These are phyloP conservation scores for Ochropleura plecta DNA, from an alignment of 2,888 invertebrate species.

Conservation along the genomic window DNA sequence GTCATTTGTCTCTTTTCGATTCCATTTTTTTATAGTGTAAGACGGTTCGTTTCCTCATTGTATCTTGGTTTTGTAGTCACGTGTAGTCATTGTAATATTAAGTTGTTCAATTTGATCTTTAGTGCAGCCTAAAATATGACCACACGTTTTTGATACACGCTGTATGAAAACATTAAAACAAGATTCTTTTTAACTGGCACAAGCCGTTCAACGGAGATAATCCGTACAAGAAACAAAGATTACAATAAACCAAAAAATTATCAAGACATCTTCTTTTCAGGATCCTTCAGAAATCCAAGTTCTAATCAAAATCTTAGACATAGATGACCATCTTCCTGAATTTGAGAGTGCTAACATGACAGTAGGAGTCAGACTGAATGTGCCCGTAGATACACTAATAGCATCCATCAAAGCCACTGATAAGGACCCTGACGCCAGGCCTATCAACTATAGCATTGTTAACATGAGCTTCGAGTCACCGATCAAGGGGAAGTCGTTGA, in stretches of 20 bases:
- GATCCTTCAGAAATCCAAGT: slow-evolving; percentile 93
- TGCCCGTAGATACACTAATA: slow-evolving; percentile 93
- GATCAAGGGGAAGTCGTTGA: slow-evolving; percentile 83
- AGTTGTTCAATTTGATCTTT: no score
- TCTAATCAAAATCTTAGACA: slow-evolving; percentile 91
- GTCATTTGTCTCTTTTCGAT: no score
- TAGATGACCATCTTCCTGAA: slow-evolving; percentile 94
- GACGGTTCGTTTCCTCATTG: neutral
- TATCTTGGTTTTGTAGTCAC: neutral
- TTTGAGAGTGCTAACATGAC: slow-evolving; percentile 92
- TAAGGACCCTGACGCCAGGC: slow-evolving; percentile 92
- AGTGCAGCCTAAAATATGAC: no score
- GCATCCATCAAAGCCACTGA: slow-evolving; percentile 93
- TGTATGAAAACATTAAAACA: no score
- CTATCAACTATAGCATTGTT: slow-evolving; percentile 92
- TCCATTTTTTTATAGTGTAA: no score
- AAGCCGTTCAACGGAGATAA: neutral
- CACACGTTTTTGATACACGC: no score
- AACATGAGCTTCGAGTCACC: slow-evolving; percentile 91
- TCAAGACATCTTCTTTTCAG: slow-evolving; percentile 75
- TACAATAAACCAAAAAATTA: neutral
- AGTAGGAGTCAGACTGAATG: slow-evolving; percentile 93
- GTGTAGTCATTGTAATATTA: no score
- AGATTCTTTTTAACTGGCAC: no score
- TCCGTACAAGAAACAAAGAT: neutral